These are phyloP conservation scores for Harpalus rufipes DNA, from an alignment of 2,888 invertebrate genomes.

Conservation along the genomic window DNA sequence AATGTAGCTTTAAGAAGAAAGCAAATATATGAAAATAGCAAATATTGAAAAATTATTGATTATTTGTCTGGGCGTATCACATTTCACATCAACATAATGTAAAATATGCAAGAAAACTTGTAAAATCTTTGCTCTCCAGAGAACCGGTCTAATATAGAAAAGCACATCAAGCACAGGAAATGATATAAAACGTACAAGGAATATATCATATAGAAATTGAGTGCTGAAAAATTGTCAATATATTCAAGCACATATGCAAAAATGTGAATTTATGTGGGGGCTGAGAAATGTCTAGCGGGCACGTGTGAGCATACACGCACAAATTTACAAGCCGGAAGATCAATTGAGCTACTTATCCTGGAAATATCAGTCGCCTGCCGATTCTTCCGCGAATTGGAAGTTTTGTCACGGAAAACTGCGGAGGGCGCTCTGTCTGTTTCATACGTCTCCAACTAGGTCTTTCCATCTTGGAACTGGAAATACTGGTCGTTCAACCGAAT, in stretches of 20 bases:
- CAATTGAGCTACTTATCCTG: constrained; percentile 39
- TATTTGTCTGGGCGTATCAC: neutral
- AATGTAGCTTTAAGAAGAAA: neutral
- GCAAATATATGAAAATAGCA: neutral
- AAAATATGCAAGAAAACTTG: constrained; percentile 1
- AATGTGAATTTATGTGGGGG: constrained; percentile 27
- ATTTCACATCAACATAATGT: neutral
- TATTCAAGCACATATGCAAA: constrained; percentile 37
- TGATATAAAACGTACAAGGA: constrained; percentile 43
- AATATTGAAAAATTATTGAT: constrained; percentile 7
- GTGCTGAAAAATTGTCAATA: constrained; percentile 50
- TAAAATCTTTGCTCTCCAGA: neutral
- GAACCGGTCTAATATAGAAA: neutral
- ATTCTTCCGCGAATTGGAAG: constrained; percentile 23
- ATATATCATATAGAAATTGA: constrained; percentile 43
- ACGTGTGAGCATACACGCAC: constrained; percentile 27
- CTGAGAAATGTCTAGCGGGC: constrained; percentile 37
- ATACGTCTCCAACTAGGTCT: neutral
- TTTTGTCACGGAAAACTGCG: constrained; percentile 28
- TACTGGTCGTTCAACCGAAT: neutral
- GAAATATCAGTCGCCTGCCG: constrained; percentile 22
- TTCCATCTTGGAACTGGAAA: neutral
- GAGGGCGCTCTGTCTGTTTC: neutral
- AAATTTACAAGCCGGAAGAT: constrained; percentile 40
- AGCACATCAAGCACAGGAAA: constrained; percentile 14